phyloP scores from a whole-genome alignment of 2,113 vertebrate genomes.

The Paratilapia polleni region DNA sequence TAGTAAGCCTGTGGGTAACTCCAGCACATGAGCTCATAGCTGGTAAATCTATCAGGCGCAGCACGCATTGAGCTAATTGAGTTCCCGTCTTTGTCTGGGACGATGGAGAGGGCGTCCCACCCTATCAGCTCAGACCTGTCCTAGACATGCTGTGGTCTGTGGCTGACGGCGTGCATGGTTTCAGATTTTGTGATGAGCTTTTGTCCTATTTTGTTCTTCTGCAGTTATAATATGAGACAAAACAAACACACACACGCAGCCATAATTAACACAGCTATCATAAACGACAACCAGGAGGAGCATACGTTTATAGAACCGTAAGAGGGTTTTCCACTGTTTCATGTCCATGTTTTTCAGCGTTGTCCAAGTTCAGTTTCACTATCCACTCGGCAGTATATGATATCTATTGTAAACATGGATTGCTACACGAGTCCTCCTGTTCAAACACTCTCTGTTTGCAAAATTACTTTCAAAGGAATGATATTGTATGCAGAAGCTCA shows the following conservation, averaged over 20 bases:
- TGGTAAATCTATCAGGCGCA: slow-evolving; percentile 78
- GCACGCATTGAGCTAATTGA: slow-evolving; percentile 79
- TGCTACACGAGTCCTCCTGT: slow-evolving; percentile 57
- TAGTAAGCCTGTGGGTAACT: slow-evolving; percentile 50
- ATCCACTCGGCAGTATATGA: slow-evolving; percentile 33
- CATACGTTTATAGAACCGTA: not conserved
- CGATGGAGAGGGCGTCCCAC: slow-evolving; percentile 68
- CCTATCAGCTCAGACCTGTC: slow-evolving; percentile 37
- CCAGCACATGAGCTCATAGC: slow-evolving; percentile 80
- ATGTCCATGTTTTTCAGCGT: slow-evolving; percentile 8
- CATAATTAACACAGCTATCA: not conserved
- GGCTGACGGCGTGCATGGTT: slow-evolving; percentile 28
- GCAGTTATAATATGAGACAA: slow-evolving; percentile 27
- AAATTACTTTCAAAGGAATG: slow-evolving; percentile 61
- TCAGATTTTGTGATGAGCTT: slow-evolving; percentile 39
- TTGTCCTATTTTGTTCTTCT: slow-evolving; percentile 66
- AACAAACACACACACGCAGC: not conserved
- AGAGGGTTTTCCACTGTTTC: slow-evolving; percentile 8
- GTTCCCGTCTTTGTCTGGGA: slow-evolving; percentile 81
- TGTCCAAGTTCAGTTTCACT: slow-evolving; percentile 9
- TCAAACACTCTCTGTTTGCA: slow-evolving; percentile 64
- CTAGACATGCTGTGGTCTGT: slow-evolving; percentile 58
- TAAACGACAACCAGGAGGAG: slow-evolving; percentile 1
- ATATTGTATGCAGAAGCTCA: slow-evolving; percentile 16
- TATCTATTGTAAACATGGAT: slow-evolving; percentile 64